phyloP scores from a whole-genome alignment of 2,113 vertebrate species.

The Tachuris rubrigastra region DNA sequence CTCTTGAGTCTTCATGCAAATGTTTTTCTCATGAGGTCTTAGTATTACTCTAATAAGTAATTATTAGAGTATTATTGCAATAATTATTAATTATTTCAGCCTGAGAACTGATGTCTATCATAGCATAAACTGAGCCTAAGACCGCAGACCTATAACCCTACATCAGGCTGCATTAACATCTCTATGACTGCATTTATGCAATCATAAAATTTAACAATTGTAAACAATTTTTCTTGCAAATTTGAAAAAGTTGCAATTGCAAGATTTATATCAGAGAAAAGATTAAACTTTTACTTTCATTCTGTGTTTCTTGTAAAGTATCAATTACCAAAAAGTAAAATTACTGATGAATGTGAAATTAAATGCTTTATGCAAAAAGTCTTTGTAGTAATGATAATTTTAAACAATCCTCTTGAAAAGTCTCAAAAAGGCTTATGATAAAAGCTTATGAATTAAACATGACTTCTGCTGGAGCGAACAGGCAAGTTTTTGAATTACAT shows the following conservation, averaged over 20 bases:
- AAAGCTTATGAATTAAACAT: slow-evolving; percentile 49
- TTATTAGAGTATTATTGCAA: not conserved
- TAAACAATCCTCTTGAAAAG: slow-evolving; percentile 20
- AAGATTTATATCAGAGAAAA: not conserved
- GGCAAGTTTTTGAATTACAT: not conserved
- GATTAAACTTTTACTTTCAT: not conserved
- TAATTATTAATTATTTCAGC: not conserved
- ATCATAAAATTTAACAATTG: not conserved
- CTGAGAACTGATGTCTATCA: not conserved
- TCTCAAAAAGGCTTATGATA: not conserved
- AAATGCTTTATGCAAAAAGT: not conserved
- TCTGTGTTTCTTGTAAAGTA: not conserved
- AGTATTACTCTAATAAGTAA: not conserved
- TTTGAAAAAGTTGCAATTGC: not conserved
- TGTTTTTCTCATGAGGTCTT: not conserved
- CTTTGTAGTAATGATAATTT: not conserved
- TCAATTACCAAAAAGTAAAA: slow-evolving; percentile 8
- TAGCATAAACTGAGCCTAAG: not conserved
- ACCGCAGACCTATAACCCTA: not conserved
- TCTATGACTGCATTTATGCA: not conserved
- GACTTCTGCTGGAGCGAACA: not conserved
- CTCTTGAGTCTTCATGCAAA: not conserved
- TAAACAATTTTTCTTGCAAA: not conserved
- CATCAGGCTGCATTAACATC: not conserved
- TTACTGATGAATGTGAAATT: slow-evolving; percentile 12